Base-by-base conservation (phyloP, 64 coral and sea anemone species). In the Platygyra sinensis region DNA sequence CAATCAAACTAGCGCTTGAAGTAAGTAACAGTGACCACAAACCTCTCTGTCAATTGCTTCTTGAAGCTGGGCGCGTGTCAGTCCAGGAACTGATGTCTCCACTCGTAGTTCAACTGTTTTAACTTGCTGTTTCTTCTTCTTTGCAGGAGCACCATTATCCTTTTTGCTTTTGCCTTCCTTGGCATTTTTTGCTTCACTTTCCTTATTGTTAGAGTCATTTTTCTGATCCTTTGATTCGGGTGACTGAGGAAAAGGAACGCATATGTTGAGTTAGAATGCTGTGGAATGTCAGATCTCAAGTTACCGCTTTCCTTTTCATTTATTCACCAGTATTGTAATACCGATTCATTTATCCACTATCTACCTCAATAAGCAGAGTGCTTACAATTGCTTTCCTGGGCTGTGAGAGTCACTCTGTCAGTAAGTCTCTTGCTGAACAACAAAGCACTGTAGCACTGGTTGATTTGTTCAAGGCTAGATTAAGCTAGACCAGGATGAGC, bases 111-210 rank as follows among this genome's bases (percentile, higher is more conserved):
- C 96, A 72, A 89, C 80, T 62, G 90, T 93, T 82, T 95, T 98
- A 2, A 90, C 88, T 86, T 86, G 72, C 27, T 86, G 96, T 50
- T 98, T 98, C 88, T 95, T 98, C 69, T 95, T 98, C 91, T 98
- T 98, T 17, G 74, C 25, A 77, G 71, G 59, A 3, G 87, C 51
- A 5, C 65, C 91, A 8, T 96, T 88, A 50, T 62, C 82, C 24
- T 95, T 95, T 19, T 93, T 89, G 31, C 89, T 80, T 63, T 87
- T 87, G 17, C 74, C 20, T 3, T 87, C 75, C 71, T 89, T 88
- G 19, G 24, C n/a, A 31, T 54, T 71, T 80, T 73, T 78, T 20
- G 25, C 80, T 39, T 31, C 61, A 24, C 18, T 30, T 19, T 65
- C 80, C 18, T 83, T 83, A 17, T 83, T 62, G 31, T 71, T 85